These are phyloP conservation scores for Synanceia verrucosa DNA, from an alignment of 2,797 vertebrate genomes.

Conservation along the genomic window DNA sequence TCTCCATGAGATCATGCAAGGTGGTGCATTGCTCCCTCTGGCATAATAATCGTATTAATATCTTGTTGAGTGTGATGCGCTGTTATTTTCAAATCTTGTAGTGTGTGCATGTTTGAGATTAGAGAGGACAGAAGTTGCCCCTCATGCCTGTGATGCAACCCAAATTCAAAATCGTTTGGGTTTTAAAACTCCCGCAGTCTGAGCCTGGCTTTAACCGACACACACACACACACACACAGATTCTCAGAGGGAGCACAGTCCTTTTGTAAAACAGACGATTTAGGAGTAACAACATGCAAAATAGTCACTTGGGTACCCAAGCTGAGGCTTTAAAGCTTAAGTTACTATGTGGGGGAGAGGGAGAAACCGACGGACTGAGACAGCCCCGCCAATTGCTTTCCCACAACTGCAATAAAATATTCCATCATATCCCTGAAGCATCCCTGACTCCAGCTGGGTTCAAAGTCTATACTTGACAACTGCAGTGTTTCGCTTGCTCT, in stretches of 20 bases:
- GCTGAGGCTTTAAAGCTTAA: slow-evolving; percentile 66
- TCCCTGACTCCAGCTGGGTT: slow-evolving; percentile 79
- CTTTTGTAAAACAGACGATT: slow-evolving; percentile 65
- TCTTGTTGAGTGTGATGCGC: background rate
- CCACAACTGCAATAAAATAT: slow-evolving; percentile 77
- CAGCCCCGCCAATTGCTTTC: slow-evolving; percentile 55
- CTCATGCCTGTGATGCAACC: background rate
- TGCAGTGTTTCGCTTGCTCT: slow-evolving; percentile 41
- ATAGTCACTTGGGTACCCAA: slow-evolving; percentile 60
- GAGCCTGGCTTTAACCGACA: background rate
- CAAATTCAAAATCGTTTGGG: background rate
- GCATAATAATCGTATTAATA: background rate
- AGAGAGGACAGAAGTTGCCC: background rate
- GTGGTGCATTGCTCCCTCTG: background rate
- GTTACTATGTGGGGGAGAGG: slow-evolving; percentile 51
- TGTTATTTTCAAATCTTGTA: background rate
- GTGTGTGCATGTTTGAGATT: background rate
- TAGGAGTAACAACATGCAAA: slow-evolving; percentile 67
- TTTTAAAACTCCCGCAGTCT: background rate
- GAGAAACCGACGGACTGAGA: slow-evolving; percentile 48
- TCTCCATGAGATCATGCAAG: background rate
- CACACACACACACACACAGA: background rate
- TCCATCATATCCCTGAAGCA: slow-evolving; percentile 79
- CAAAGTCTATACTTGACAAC: slow-evolving; percentile 75
- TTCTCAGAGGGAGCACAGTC: slow-evolving; percentile 15